These are phyloP conservation scores for Acanthurus tractus DNA, from an alignment of 2,797 vertebrate species.

Conservation along the genomic window DNA sequence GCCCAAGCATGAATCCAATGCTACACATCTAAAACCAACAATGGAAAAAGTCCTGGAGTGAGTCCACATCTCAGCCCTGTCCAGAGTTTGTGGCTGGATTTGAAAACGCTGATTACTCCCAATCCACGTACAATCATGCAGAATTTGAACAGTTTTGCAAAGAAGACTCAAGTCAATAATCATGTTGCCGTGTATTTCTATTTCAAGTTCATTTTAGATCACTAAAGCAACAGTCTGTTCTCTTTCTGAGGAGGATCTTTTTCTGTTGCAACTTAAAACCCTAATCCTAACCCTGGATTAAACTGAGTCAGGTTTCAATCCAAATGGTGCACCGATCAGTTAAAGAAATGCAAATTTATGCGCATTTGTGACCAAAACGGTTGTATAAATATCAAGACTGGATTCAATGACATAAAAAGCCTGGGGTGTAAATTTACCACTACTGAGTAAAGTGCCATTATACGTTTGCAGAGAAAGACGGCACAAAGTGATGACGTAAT, in stretches of 20 bases:
- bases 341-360: too few species aligned
- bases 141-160: background rate
- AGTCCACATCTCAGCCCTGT: background rate
- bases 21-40: background rate
- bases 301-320: background rate
- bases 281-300: background rate
- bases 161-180: background rate
- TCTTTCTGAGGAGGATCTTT: background rate
- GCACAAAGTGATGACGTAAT: background rate
- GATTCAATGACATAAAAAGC: too few species aligned
- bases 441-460: background rate
- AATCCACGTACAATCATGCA: background rate
- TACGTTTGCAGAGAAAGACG: background rate
- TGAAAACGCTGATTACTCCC: background rate
- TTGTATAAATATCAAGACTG: too few species aligned
- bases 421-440: too few species aligned
- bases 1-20: background rate
- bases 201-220: background rate
- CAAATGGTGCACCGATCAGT: too few species aligned
- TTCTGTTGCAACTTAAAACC: background rate
- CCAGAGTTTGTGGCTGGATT: background rate
- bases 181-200: background rate
- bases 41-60: background rate
- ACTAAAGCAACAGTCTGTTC: slow-evolving; percentile 1
- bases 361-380: too few species aligned